phyloP scores from a whole-genome alignment of 2,113 vertebrate species.

The Mormyrus lacerda region DNA sequence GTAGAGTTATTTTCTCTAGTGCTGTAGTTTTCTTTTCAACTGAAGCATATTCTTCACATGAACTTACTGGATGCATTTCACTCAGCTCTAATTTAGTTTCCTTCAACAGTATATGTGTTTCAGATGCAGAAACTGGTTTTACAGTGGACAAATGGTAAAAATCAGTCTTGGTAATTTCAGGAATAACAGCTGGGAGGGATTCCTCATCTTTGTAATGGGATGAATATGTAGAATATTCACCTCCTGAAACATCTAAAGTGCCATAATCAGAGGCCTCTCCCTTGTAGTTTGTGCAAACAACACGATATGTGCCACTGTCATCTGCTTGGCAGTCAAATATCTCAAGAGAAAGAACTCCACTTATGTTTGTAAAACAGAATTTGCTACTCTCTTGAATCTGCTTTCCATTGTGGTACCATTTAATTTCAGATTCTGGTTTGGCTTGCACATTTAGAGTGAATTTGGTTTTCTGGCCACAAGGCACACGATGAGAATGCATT shows the following conservation, averaged over 20 bases:
- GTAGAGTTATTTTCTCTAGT: constrained; percentile 52
- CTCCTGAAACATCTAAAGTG: constrained; percentile 80
- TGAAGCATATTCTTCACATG: constrained; percentile 58
- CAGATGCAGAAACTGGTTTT: constrained; percentile 67
- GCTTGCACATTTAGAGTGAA: constrained; percentile 90
- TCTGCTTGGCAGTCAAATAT: constrained; percentile 80
- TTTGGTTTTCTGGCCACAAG: constrained; percentile 72
- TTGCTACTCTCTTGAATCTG: constrained; percentile 78
- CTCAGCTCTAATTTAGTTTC: constrained; percentile 65
- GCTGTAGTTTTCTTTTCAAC: constrained; percentile 64
- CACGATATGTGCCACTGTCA: constrained; percentile 88
- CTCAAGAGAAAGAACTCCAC: constrained; percentile 85
- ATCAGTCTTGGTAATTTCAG: constrained; percentile 78
- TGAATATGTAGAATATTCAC: constrained; percentile 73
- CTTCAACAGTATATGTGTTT: constrained; percentile 61
- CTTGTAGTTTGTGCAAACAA: constrained; percentile 82
- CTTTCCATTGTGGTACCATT: constrained; percentile 87
- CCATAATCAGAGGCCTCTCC: constrained; percentile 93
- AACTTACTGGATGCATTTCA: constrained; percentile 62
- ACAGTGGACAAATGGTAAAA: constrained; percentile 78
- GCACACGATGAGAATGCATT: constrained; percentile 89
- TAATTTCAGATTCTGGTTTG: constrained; percentile 81
- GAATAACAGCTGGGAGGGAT: constrained; percentile 70
- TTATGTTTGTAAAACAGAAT: constrained; percentile 76
- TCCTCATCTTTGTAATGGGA: constrained; percentile 78